Base-by-base conservation (phyloP, 2,113 vertebrate genomes). In the Brachyhypopomus gauderio region DNA sequence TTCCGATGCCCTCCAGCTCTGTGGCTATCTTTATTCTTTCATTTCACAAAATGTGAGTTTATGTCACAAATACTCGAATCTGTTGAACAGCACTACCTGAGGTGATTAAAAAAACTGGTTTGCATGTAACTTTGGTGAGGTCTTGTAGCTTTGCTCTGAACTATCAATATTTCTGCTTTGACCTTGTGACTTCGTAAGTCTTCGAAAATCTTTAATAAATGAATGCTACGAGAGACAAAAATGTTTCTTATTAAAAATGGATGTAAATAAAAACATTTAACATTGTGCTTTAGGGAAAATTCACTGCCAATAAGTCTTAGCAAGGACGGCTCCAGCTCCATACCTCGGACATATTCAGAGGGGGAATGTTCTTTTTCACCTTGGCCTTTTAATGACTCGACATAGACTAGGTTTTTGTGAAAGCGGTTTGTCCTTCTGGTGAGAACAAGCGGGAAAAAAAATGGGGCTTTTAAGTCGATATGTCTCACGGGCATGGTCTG, bases 321-420 rank as follows among this genome's bases (percentile, higher is more conserved):
- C 63, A 79, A 89, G 85, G 83, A 82, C 85, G 36, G 82, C 79
- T 79, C 83, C 80, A 81, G 87, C 56, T 64, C 58, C 71, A 83
- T 62, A 70, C 79, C 82, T 84, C 75, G 27, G 77, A 87, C 83
- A 78, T 84, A 86, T 79, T 77, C 77, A 72, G 82, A 86, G 87
- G 69, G 81, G 86, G 88, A 89, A 90, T 89, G 84, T 89, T 88
- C 81, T 86, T 83, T 87, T 91, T 91, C 88, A 90, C 90, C 88
- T 92, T 91, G 91, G 87, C 87, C 88, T 88, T 91, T 79, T 90
- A 90, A 90, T 79, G 73, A 74, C 77, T 81, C 83, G 25, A 76
- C 85, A 83, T 83, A 86, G 84, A 85, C 81, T 77, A 72, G 67
- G 85, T 79, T 89, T 52, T 60, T 78, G 41, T 81, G 75, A 72